These are phyloP conservation scores for Alcis repandata DNA, from an alignment of 2,888 invertebrate species.

Conservation along the genomic window DNA sequence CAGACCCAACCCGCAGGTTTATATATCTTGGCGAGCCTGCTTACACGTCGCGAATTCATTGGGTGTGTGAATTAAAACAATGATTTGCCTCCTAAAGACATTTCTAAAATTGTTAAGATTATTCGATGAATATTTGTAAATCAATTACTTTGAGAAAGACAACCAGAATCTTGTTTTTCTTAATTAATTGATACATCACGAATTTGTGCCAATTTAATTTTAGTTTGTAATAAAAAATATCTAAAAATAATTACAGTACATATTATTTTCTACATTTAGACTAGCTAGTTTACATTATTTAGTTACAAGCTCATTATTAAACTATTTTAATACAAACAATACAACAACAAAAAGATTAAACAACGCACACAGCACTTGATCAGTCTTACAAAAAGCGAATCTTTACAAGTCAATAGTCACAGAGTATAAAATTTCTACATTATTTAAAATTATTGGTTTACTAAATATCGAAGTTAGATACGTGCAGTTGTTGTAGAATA, in stretches of 20 bases:
- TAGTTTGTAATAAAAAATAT: slow-evolving; percentile 57
- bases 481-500: slow-evolving; percentile 92
- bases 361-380: slow-evolving; percentile 44
- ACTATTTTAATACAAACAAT: slow-evolving; percentile 14
- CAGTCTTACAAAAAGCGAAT: slow-evolving; percentile 51
- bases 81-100: neutral
- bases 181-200: slow-evolving; percentile 70
- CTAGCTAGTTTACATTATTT: slow-evolving; percentile 16
- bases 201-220: slow-evolving; percentile 67
- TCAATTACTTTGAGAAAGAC: slow-evolving; percentile 84
- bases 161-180: slow-evolving; percentile 80
- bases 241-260: slow-evolving; percentile 18
- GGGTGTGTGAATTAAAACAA: neutral
- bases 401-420: slow-evolving; percentile 29
- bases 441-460: neutral
- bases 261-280: slow-evolving; percentile 35
- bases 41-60: neutral
- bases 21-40: slow-evolving; percentile 1
- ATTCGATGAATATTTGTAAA: slow-evolving; percentile 52
- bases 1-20: neutral
- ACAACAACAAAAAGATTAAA: slow-evolving; percentile 13
- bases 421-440: neutral
- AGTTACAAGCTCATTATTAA: slow-evolving; percentile 25
- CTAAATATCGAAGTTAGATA: slow-evolving; percentile 92
- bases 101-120: slow-evolving; percentile 29